Evolutionary conservation across 2,888 invertebrate genomes (phyloP).

Genomic region (Agrochola lychnidis): DNA sequence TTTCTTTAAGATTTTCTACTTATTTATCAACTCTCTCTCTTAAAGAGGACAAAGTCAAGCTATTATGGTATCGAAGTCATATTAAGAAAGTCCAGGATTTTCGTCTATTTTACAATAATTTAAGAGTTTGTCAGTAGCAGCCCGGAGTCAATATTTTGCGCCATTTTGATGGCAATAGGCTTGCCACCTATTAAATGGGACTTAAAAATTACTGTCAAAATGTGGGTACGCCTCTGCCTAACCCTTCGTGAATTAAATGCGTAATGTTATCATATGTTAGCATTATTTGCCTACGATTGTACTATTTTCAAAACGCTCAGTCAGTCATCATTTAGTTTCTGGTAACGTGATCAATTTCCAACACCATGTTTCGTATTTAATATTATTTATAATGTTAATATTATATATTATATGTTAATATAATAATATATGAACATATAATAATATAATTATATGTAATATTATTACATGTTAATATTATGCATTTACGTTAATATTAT

Average conservation of each 20-base stretch:
- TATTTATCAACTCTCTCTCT: neutral
- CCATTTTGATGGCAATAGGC: neutral
- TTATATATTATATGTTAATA: no score
- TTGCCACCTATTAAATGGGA: neutral
- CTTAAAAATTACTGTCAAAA: neutral
- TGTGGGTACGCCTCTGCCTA: neutral
- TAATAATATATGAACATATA: no score
- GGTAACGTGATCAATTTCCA: neutral
- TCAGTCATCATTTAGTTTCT: slow-evolving; percentile 4
- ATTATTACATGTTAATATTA: no score
- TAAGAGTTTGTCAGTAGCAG: neutral
- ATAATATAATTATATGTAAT: no score
- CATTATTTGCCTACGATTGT: neutral
- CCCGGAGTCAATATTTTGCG: neutral
- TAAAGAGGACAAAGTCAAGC: neutral
- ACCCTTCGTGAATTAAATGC: neutral
- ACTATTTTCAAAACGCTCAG: neutral
- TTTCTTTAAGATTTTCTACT: neutral
- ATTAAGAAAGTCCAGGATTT: neutral
- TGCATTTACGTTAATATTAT: neutral
- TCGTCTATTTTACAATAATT: neutral
- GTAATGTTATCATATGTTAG: neutral
- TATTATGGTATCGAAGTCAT: no score
- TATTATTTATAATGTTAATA: neutral
- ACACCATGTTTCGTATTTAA: neutral